Evolutionary conservation across 2,113 vertebrate species (phyloP).

Genomic region (Pituophis catenifer): DNA sequence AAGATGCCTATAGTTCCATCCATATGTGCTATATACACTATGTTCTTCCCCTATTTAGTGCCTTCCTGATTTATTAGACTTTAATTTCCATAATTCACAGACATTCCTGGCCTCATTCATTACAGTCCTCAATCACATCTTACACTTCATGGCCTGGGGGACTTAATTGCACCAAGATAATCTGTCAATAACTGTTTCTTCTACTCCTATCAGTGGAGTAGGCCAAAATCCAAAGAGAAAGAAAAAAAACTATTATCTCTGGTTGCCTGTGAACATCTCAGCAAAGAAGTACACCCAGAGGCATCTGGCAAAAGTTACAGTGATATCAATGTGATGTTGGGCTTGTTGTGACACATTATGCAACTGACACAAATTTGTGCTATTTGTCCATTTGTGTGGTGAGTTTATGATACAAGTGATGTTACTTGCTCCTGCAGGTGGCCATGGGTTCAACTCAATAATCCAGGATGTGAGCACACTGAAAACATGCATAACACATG

Average conservation of each 20-base stretch:
- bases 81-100: background rate
- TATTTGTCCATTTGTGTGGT: background rate
- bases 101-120: background rate
- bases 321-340: background rate
- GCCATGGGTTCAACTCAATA: background rate
- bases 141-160: background rate
- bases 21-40: background rate
- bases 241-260: background rate
- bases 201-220: background rate
- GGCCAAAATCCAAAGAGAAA: background rate
- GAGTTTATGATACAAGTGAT: background rate
- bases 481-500: background rate
- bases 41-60: background rate
- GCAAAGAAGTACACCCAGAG: background rate
- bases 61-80: background rate
- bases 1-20: background rate
- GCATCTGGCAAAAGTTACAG: background rate
- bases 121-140: background rate
- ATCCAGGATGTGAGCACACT: background rate
- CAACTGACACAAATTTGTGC: background rate
- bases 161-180: background rate
- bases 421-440: background rate
- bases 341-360: background rate
- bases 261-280: background rate
- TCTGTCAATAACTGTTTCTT: background rate